Conservation (phyloP, 2,888 invertebrate species). For the Ptychoptera albimana region DNA sequence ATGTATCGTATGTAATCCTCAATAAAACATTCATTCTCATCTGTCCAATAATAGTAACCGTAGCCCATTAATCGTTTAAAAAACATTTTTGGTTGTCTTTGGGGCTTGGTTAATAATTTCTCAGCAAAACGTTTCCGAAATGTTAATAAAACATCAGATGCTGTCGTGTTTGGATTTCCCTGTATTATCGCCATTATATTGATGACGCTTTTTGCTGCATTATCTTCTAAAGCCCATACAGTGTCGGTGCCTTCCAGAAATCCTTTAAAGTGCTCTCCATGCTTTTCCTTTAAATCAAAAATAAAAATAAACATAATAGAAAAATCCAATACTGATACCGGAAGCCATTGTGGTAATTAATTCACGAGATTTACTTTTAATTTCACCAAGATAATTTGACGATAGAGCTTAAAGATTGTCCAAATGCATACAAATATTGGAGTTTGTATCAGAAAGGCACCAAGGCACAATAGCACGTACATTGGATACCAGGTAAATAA, state of each 20-base stretch:
- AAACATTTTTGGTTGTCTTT: conserved; percentile 27
- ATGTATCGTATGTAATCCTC: conserved; percentile 32
- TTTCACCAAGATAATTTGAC: conserved; percentile 9
- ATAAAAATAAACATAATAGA: conserved; percentile 3
- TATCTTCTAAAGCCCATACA: conserved; percentile 37
- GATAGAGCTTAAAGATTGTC: conserved; percentile 11
- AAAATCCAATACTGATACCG: too few species aligned
- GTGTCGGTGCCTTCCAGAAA: conserved; percentile 36
- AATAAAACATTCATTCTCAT: conserved; percentile 24
- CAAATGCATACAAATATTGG: conserved; percentile 11
- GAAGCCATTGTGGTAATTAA: too few species aligned
- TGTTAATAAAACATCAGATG: too few species aligned
- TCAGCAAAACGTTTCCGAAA: not conserved
- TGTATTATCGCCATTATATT: conserved; percentile 34
- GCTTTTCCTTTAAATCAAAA: conserved; percentile 10
- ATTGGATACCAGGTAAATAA: too few species aligned
- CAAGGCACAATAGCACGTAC: too few species aligned
- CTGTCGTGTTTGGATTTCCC: conserved; percentile 19
- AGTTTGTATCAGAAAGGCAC: conserved; percentile 1
- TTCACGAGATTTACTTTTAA: not conserved
- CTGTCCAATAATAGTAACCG: conserved; percentile 38
- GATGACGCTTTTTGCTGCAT: conserved; percentile 31
- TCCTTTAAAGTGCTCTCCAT: conserved; percentile 28
- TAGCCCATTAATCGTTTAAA: conserved; percentile 29
- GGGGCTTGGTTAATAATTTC: conserved; percentile 11